phyloP scores from a whole-genome alignment of 2,113 vertebrate genomes.

The Bos taurus region ARS-UCD2.0 NC_037338.1:47789001-47789500 shows the following conservation, averaged over 20 bases:
- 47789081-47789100: fast-evolving
- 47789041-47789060: background rate
- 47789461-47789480: background rate
- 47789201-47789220: background rate
- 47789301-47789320: no score
- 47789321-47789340: no score
- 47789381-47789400: background rate
- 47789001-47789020: background rate
- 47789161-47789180: background rate
- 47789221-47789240: background rate
- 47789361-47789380: no score
- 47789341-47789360: no score
- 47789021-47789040: background rate
- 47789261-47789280: no score
- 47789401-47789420: background rate
- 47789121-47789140: background rate
- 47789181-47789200: background rate
- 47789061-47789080: background rate
- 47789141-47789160: background rate
- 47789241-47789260: background rate
- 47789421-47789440: background rate
- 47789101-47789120: fast-evolving
- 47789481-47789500: background rate
- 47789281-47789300: no score
- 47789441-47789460: background rate